Evolutionary conservation across 2,888 invertebrate species (phyloP), one percentile per base, ranked within the genome.

Genomic region (Incurvaria masculella): DNA sequence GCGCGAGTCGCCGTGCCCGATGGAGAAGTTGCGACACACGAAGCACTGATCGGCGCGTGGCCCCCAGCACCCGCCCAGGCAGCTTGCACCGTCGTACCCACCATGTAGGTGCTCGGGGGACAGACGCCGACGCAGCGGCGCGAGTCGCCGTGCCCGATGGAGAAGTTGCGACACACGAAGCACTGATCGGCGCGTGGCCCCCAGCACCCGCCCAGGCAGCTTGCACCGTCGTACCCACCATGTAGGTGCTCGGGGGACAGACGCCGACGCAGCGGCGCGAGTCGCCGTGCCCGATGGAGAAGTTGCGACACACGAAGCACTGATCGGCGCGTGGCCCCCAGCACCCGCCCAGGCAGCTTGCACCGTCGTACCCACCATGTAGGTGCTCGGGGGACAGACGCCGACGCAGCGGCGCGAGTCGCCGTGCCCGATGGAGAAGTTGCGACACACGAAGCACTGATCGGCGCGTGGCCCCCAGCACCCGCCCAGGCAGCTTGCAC

Each of bases 261-360:
- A 72, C 66, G 21, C 82, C 72, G 43, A 84, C 73, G 66, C 95
- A 95, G 43, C 72, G 75, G 5, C 72, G 63, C 39, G 72, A 63
- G 6, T 74, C 72, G 23, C 73, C 79, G 53, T 81, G 68, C 38
- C 83, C 79, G 50, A 85, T 72, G 48, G 84, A 82, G 60, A 91
- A 86, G 61, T 91, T 79, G 53, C 83, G 82, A 69, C 98, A 99
- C n/a, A 89, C 89, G 48, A 80, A 80, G 67, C 98, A 99, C 55
- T 86, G 79, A 16, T 78, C 68, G 0, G 72, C 63, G 5, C 79
- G 68, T 5, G 80, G 67, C 0, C 84, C 85, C 23, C 70, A 73
- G 68, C 98, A 99, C 33, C 96, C 93, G 23, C 95, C 96, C 27
- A 95, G 69, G 66, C 98, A 98, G n/a, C n/a, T n/a, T n/a, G n/a